Evolutionary conservation across 2,888 invertebrate genomes (phyloP), one percentile per base, ranked within the genome.

Genomic region (Geotrupes spiniger): DNA sequence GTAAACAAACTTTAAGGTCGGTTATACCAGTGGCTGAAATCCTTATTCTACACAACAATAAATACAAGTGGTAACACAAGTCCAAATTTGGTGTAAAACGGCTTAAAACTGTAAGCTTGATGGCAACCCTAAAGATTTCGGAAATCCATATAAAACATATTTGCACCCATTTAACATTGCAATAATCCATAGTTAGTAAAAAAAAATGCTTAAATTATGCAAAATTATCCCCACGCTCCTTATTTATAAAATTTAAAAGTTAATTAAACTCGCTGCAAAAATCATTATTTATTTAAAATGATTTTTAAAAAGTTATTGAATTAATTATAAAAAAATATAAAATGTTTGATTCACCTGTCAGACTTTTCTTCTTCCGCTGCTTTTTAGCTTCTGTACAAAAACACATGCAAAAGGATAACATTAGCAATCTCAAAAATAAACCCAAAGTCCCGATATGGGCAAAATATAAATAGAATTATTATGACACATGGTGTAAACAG

Each of bases 331-430:
- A 62, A 68, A 59, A n/a, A n/a, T n/a, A 62, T 62, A 67, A 69
- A 75, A 75, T 75, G 75, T 74, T 73, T 70, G 74, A 80, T 83
- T 90, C 88, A 91, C 90, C 90, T 82, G 89, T 80, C 76, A 88
- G 77, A 76, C 89, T 91, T 84, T 91, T 92, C 83, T 89, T 90
- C 84, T 88, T 87, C 83, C 87, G 85, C 82, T 89, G 89, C 87
- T 92, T 92, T 90, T 92, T 92, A 83, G 89, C 90, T 85, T 92
- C 92, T 92, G 80, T 78, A 78, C 72, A 75, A 74, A 74, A 74
- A 74, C 70, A 74, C 76, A 76, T 76, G 74, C 74, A 75, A 75
- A 74, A 73, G 72, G 71, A 73, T 66, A 72, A 73, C 71, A 74
- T 74, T 73, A 74, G 73, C 74, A 72, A 72, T 72, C 69, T 71